Evolutionary conservation across 1,140 invertebrate species (phyloP), one percentile per base, ranked within the genome.

Genomic region (Stenopsyche tienmushanensis): DNA sequence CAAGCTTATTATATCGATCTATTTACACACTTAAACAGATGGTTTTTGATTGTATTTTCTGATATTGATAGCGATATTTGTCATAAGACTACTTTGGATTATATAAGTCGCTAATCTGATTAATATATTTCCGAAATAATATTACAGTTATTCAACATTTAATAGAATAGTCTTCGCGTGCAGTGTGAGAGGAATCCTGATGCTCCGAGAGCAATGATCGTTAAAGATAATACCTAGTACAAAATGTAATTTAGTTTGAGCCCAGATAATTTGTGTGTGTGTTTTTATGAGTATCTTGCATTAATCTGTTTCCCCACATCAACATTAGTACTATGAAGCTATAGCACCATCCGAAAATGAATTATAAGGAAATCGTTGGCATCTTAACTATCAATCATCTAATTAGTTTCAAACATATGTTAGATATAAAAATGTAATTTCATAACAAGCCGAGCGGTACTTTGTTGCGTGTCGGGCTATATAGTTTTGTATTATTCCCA

Each of bases 271-370:
- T 60, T 39, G 42, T 50, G 58, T 60, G 55, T 58, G 44, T 60
- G 42, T 60, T 60, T 60, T 60, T 60, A 60, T 60, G 45, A 60
- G 45, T 47, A 23, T 49, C 58, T 60, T 50, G 45, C 24, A 60
- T 60, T 60, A 60, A 60, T 60, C 58, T 60, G 58, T 60, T 60
- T 60, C 58, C 58, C 58, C 42, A 29, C 58, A 57, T 57, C 54
- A 57, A 42, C 54, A 57, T 57, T 60, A 47, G 58, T 49, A 20
- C 42, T 50, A 9, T 44, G 45, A 5, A 20, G 25, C 58, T 26
- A 15, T 42, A 49, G 58, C 26, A 50, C 58, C 44, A 26, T 60
- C 58, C 58, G 25, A 60, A 60, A 60, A 60, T 60, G 58, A 60
- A 49, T 60, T 60, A 60, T 60, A 60, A 49, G 58, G 45, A 60